Percentiles rank a stretch among this genome's conserved stretches.
Evolutionary conservation across 1,140 invertebrate species (phyloP).

Genomic region (Parapsyche elsis): DNA sequence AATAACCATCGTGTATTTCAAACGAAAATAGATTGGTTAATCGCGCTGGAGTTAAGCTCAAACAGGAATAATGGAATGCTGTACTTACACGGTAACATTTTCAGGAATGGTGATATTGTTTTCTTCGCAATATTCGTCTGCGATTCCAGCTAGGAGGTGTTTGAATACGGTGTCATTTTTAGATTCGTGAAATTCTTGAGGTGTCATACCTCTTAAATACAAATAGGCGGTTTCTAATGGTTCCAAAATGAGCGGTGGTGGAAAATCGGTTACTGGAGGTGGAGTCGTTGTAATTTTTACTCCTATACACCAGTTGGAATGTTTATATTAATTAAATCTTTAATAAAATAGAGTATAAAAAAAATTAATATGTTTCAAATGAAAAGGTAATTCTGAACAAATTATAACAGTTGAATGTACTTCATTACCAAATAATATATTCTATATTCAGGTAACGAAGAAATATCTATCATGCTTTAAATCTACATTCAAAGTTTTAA

Average conservation of each 20-base stretch:
- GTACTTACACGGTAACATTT: constrained; percentile 50
- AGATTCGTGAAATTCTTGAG: constrained; percentile 15
- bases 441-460: too few species aligned
- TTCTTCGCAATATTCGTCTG: constrained; percentile 43
- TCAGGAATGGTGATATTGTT: constrained; percentile 49
- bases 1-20: too few species aligned
- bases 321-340: background rate
- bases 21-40: too few species aligned
- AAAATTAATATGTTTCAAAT: too few species aligned
- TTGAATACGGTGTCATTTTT: constrained; percentile 33
- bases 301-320: constrained; percentile 24
- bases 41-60: too few species aligned
- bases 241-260: constrained; percentile 23
- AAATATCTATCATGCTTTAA: too few species aligned
- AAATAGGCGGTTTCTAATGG: constrained; percentile 33
- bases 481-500: too few species aligned
- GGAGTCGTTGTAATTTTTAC: constrained; percentile 37
- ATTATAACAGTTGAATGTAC: too few species aligned
- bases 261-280: constrained; percentile 34
- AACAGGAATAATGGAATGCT: background rate
- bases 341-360: background rate
- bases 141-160: constrained; percentile 30
- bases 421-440: too few species aligned
- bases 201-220: constrained; percentile 44
- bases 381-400: too few species aligned